These are phyloP conservation scores for Morone saxatilis DNA, from an alignment of 2,113 vertebrate genomes.

Conservation along the genomic window DNA sequence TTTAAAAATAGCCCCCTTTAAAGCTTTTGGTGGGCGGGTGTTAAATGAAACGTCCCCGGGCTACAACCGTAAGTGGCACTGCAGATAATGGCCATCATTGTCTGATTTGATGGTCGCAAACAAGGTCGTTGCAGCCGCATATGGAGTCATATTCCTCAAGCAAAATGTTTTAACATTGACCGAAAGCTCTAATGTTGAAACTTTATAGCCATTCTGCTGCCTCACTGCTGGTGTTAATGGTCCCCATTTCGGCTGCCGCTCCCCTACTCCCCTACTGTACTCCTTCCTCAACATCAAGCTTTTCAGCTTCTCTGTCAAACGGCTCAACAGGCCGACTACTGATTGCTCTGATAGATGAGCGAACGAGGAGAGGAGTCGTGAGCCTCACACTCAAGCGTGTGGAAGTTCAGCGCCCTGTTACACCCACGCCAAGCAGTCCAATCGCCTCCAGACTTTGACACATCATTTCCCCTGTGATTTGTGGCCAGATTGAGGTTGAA, in stretches of 20 bases:
- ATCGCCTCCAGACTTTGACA: constrained; percentile 71
- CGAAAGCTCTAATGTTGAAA: constrained; percentile 42
- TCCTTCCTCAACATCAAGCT: constrained; percentile 36
- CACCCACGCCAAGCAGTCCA: constrained; percentile 45
- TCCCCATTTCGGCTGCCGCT: neutral
- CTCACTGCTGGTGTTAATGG: constrained; percentile 37
- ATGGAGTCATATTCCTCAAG: constrained; percentile 50
- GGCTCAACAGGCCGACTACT: constrained; percentile 66
- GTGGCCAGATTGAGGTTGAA: constrained; percentile 76
- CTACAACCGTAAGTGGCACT: constrained; percentile 36
- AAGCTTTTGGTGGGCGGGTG: constrained; percentile 22
- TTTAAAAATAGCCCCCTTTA: constrained; percentile 52
- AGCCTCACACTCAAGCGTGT: constrained; percentile 41
- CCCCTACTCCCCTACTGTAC: constrained; percentile 23
- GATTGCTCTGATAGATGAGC: constrained; percentile 77
- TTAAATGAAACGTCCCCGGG: constrained; percentile 51
- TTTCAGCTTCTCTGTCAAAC: constrained; percentile 59
- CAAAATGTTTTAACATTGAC: constrained; percentile 63
- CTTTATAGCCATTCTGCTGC: constrained; percentile 47
- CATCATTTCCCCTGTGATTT: constrained; percentile 80
- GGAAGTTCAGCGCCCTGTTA: constrained; percentile 57
- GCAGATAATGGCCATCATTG: constrained; percentile 53
- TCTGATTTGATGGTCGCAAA: constrained; percentile 63
- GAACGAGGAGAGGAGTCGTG: constrained; percentile 53
- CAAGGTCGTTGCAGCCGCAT: constrained; percentile 58